Percentiles rank a stretch among this genome's conserved stretches.
phyloP scores from a whole-genome alignment of 2,113 vertebrate genomes.

The Cebus imitator region DNA sequence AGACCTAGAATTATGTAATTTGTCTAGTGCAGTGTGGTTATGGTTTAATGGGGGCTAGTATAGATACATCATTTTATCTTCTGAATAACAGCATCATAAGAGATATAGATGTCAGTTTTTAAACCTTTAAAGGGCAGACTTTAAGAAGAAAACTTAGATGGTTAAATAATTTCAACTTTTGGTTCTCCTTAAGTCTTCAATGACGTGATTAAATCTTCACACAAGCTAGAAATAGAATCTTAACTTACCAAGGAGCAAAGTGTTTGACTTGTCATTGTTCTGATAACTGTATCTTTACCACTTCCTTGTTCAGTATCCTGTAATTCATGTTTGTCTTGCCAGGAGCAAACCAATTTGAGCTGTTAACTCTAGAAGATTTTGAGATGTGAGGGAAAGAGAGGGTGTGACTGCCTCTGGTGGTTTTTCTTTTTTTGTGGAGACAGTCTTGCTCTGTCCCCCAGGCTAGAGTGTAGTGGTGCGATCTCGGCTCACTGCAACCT shows the following conservation, averaged over 20 bases:
- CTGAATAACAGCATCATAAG: not conserved
- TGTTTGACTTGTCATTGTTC: not conserved
- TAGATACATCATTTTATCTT: not conserved
- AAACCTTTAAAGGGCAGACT: not conserved
- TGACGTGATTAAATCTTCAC: not conserved
- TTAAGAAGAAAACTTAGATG: not conserved
- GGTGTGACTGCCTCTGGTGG: not conserved
- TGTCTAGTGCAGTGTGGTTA: not conserved
- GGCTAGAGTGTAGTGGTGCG: too few relatives aligned
- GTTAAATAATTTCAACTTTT: not conserved
- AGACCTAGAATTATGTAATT: not conserved
- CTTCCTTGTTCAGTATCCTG: conserved; percentile 36
- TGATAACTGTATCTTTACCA: not conserved
- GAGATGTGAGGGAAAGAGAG: not conserved
- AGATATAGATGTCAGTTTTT: too few relatives aligned
- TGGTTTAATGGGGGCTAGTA: not conserved
- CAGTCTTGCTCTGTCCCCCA: too few relatives aligned
- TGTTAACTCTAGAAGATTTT: not conserved
- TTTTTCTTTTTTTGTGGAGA: not conserved
- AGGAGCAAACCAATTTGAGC: not conserved
- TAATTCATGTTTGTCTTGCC: not conserved
- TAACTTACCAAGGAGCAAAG: not conserved
- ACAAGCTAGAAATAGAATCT: not conserved
- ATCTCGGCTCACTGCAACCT: too few relatives aligned
- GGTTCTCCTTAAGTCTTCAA: not conserved